Evolutionary conservation across 2,797 vertebrate species (phyloP).

Genomic region (Erpetoichthys calabaricus): DNA sequence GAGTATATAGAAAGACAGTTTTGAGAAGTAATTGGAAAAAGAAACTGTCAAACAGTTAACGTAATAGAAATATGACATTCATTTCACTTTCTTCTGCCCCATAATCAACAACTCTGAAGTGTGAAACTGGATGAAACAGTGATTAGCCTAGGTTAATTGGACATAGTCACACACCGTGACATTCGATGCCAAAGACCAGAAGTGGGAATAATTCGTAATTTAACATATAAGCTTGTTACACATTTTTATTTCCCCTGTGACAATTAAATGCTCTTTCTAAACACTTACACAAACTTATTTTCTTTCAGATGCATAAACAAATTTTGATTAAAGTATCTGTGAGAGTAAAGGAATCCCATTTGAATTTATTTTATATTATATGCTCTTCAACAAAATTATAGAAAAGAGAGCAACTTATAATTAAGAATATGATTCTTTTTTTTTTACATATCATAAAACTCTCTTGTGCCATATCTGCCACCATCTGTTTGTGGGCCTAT

Average conservation of each 20-base stretch:
- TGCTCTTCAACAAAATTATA: no score
- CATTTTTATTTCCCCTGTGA: constrained; percentile 3
- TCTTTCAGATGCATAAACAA: no score
- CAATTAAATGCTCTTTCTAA: not conserved
- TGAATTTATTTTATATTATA: no score
- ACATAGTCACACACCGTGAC: constrained; percentile 3
- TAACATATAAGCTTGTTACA: not conserved
- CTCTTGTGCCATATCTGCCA: no score
- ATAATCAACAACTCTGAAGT: not conserved
- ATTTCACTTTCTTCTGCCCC: not conserved
- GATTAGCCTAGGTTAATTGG: constrained; percentile 4
- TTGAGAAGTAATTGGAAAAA: not conserved
- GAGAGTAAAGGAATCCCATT: no score
- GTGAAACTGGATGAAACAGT: constrained; percentile 2
- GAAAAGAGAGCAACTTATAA: no score
- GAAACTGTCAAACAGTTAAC: not conserved
- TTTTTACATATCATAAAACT: no score
- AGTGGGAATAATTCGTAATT: constrained; percentile 1
- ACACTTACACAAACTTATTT: not conserved
- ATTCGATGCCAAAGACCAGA: constrained; percentile 1
- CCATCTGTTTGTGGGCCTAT: no score
- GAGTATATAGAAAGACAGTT: not conserved
- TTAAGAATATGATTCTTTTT: no score
- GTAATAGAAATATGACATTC: constrained; percentile 2
- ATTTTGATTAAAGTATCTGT: no score